These are phyloP conservation scores for Magallana nippona DNA, from an alignment of 2,888 invertebrate genomes.

Conservation along the genomic window DNA sequence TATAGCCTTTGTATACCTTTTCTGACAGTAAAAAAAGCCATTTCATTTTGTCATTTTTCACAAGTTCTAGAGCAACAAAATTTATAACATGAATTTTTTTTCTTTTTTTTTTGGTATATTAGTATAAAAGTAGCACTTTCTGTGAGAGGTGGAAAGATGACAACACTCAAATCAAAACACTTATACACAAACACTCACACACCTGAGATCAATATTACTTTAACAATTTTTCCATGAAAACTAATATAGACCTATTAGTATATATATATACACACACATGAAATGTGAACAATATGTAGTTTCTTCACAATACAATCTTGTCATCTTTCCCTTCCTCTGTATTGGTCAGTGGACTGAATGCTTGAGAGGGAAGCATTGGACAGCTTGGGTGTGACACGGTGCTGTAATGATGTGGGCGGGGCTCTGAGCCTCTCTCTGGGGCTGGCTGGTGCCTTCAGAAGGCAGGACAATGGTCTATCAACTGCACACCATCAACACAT, in stretches of 20 bases:
- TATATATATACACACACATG: constrained; percentile 13
- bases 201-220: constrained; percentile 20
- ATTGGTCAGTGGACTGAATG: background rate
- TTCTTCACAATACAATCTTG: background rate
- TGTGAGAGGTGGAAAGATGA: background rate
- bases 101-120: background rate
- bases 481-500: constrained; percentile 27
- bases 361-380: background rate
- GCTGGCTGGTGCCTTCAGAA: background rate
- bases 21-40: no score
- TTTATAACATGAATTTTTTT: constrained; percentile 14
- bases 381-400: background rate
- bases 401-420: constrained; percentile 11
- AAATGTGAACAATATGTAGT: background rate
- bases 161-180: constrained; percentile 1
- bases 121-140: constrained; percentile 26
- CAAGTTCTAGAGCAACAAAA: background rate
- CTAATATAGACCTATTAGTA: constrained; percentile 21
- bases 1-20: no score
- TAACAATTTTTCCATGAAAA: constrained; percentile 16
- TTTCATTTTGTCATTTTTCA: no score
- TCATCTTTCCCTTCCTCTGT: background rate
- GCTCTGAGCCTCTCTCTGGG: background rate
- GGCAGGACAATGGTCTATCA: constrained; percentile 9
- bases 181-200: constrained; percentile 1